Evolutionary conservation across 2,888 invertebrate genomes (phyloP).

Genomic region (Phaedon cochleariae): DNA sequence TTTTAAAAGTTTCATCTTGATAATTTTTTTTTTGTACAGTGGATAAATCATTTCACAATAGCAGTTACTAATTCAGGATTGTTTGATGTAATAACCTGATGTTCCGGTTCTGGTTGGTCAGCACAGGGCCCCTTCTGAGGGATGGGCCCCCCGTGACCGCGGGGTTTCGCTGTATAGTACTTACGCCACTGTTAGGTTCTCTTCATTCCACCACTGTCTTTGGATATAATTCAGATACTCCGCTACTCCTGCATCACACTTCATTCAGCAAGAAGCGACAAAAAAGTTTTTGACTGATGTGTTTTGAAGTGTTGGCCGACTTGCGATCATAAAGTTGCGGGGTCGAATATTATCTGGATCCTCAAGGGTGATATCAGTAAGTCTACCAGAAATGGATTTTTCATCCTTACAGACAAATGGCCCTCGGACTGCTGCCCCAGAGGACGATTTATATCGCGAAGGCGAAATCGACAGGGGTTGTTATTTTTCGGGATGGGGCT

Average conservation of each 20-base stretch:
- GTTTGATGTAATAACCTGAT: too few species aligned
- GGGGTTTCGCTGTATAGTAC: too few species aligned
- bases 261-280: conserved; percentile 18
- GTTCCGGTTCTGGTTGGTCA: too few species aligned
- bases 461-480: conserved; percentile 25
- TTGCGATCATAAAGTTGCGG: conserved; percentile 57
- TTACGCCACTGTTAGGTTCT: too few species aligned
- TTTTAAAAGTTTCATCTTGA: too few species aligned
- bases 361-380: conserved; percentile 63
- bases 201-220: too few species aligned
- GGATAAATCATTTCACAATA: too few species aligned
- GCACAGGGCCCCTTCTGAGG: too few species aligned
- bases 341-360: conserved; percentile 57
- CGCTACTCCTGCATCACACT: not conserved
- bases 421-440: conserved; percentile 57
- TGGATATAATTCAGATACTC: too few species aligned
- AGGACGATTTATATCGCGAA: conserved; percentile 43
- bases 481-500: conserved; percentile 8
- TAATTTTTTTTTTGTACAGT: too few species aligned
- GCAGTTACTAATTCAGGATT: too few species aligned
- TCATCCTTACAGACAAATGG: conserved; percentile 62
- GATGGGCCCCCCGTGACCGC: too few species aligned
- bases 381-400: conserved; percentile 65
- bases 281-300: conserved; percentile 56
- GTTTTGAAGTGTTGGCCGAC: conserved; percentile 58